Evolutionary conservation across 1,140 invertebrate species (phyloP), one percentile per base, ranked within the genome.

Genomic region (Lanistes nyassanus): DNA sequence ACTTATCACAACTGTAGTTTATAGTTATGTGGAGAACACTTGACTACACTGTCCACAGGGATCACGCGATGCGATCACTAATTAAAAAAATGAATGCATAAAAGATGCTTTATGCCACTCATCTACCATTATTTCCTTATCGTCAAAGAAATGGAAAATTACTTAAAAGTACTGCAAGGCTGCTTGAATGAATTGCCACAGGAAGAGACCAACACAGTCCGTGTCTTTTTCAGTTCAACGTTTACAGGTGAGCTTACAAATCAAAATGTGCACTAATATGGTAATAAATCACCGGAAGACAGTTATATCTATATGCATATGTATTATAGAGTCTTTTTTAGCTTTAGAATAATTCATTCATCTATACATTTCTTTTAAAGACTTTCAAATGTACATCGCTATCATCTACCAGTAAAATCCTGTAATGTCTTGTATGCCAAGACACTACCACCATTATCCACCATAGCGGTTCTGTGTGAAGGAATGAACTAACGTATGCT

Each of bases 191-290:
- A 76, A 19, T 62, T 77, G 29, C 78, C 78, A 23, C 62, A 58
- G 3, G 36, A 71, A 72, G 75, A 79, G 21, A 68, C 58, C 56
- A 71, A 58, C 26, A 66, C 62, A 29, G 62, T 84, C 53, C 34
- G 75, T 36, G 73, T 84, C 1, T 84, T 83, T 56, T 74, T 83
- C 23, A 81, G 81, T 66, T 84, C 83, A 26, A 84, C 82, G 19
- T 82, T 82, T 77, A 78, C 79, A 76, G 83, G 82, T 82, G 58
- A 68, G 53, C 9, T 23, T 70, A 36, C 26, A 34, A 16, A 34
- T 13, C 13, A 26, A 55, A 26, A 56, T 2, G 1, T 67, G 60
- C 42, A 36, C 42, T 23, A 7, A 11, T 39, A 16, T 39, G 11
- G n/a, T n/a, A n/a, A n/a, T n/a, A n/a, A n/a, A n/a, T n/a, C n/a